Percentiles rank a stretch among this genome's conserved stretches.
Evolutionary conservation across 2,797 vertebrate species (phyloP).

Genomic region (Acanthis flammea): DNA sequence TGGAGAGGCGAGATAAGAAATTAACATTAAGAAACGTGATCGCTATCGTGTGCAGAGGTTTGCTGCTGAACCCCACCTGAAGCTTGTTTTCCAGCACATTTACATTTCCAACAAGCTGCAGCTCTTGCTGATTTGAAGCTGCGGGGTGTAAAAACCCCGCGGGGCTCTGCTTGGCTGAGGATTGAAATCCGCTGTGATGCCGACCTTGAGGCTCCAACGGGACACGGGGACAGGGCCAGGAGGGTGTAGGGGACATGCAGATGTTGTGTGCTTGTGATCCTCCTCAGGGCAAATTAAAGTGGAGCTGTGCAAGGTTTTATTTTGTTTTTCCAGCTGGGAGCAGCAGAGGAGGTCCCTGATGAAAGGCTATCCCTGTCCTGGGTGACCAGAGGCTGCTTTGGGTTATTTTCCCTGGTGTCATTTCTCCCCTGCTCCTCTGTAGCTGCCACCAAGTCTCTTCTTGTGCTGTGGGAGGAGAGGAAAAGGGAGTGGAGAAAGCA

Average conservation of each 20-base stretch:
- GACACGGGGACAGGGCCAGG: background rate
- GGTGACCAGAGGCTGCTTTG: rapidly evolving
- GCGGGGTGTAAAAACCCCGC: background rate
- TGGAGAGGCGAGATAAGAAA: constrained; percentile 56
- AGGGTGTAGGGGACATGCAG: rapidly evolving
- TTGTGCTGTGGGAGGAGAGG: background rate
- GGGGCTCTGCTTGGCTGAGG: background rate
- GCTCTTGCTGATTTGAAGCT: background rate
- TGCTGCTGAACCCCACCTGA: background rate
- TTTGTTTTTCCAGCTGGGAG: background rate
- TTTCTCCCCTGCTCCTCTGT: background rate
- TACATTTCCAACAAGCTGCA: background rate
- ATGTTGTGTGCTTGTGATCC: background rate
- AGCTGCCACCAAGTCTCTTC: background rate
- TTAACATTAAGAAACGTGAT: background rate
- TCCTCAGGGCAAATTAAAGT: background rate
- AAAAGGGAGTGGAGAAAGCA: rapidly evolving
- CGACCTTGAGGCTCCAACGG: background rate
- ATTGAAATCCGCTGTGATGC: background rate
- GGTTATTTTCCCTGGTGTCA: background rate
- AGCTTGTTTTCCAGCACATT: constrained; percentile 5
- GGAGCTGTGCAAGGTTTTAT: background rate
- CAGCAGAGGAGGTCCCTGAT: background rate
- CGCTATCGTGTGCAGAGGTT: background rate
- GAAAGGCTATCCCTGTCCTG: rapidly evolving